phyloP scores from a whole-genome alignment of 2,797 vertebrate genomes.

The Halcyon chelicuti region DNA sequence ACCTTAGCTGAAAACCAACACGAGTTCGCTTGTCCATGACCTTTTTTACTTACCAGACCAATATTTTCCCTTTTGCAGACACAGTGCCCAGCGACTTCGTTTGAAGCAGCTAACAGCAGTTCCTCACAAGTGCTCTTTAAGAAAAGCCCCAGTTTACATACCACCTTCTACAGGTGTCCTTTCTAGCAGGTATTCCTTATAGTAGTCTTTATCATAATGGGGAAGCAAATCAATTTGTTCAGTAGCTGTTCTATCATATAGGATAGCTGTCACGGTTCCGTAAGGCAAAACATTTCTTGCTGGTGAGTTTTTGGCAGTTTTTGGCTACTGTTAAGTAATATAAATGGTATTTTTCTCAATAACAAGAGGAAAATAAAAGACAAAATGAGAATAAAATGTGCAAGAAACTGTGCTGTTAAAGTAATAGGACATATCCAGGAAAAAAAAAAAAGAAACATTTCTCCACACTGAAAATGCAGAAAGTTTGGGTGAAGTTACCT shows the following conservation, averaged over 20 bases:
- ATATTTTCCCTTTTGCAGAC: neutral
- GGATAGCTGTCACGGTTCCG: neutral
- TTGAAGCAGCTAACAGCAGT: neutral
- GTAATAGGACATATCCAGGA: neutral
- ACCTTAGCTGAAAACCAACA: neutral
- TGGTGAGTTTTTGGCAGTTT: neutral
- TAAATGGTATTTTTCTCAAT: constrained; percentile 7
- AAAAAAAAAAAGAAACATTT: neutral
- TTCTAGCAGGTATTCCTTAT: neutral
- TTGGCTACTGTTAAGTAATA: neutral
- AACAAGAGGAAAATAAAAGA: neutral
- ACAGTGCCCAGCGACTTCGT: neutral
- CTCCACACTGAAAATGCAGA: neutral
- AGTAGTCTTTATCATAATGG: neutral
- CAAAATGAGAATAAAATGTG: neutral
- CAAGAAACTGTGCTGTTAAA: neutral
- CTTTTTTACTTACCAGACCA: neutral
- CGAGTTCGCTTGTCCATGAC: neutral
- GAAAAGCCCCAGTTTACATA: neutral
- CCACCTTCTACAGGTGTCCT: rapidly evolving
- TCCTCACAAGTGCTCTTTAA: neutral
- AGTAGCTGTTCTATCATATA: neutral
- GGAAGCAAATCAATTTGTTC: neutral
- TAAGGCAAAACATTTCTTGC: neutral
- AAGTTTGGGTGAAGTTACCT: neutral